phyloP scores from a whole-genome alignment of 2,113 vertebrate species.

The Antennarius striatus region DNA sequence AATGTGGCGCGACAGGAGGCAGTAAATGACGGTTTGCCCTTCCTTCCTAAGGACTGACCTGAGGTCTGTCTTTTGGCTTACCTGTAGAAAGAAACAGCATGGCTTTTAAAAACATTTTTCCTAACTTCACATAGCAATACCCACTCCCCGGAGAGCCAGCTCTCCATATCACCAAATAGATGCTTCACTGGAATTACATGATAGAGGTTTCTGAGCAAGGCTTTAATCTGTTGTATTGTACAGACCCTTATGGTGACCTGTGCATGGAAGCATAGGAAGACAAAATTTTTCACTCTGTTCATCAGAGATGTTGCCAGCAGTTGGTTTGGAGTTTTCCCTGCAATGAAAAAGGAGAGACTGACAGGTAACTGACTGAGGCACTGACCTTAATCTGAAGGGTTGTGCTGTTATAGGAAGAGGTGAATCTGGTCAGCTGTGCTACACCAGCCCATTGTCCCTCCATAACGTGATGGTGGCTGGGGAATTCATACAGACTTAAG shows the following conservation, averaged over 20 bases:
- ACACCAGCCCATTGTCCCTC: slow-evolving; percentile 48
- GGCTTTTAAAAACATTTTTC: slow-evolving; percentile 28
- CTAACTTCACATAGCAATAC: slow-evolving; percentile 28
- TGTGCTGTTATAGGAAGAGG: slow-evolving; percentile 63
- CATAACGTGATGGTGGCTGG: slow-evolving; percentile 38
- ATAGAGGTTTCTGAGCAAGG: slow-evolving; percentile 67
- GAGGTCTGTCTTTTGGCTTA: slow-evolving; percentile 19
- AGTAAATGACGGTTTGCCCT: slow-evolving; percentile 29
- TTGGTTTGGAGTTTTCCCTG: slow-evolving; percentile 48
- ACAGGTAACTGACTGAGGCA: slow-evolving; percentile 54
- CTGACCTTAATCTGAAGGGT: slow-evolving; percentile 79
- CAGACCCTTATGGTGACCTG: slow-evolving; percentile 74
- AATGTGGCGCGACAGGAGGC: too few species aligned
- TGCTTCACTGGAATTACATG: slow-evolving; percentile 67
- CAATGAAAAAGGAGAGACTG: slow-evolving; percentile 55
- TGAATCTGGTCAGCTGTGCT: slow-evolving; percentile 76
- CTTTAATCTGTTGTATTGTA: slow-evolving; percentile 54
- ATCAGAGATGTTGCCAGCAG: slow-evolving; percentile 68
- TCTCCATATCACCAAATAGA: slow-evolving; percentile 71
- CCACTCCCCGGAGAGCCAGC: slow-evolving; percentile 52
- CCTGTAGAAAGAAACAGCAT: slow-evolving; percentile 6
- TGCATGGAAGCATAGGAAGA: slow-evolving; percentile 66
- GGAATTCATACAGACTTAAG: slow-evolving; percentile 60
- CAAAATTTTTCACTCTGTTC: slow-evolving; percentile 66
- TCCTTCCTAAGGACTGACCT: slow-evolving; percentile 31